A percentile compares a stretch with the other conserved stretches of the same genome.
These are phyloP conservation scores for Scophthalmus maximus DNA, from an alignment of 2,113 vertebrate species.

Conservation along the genomic window DNA sequence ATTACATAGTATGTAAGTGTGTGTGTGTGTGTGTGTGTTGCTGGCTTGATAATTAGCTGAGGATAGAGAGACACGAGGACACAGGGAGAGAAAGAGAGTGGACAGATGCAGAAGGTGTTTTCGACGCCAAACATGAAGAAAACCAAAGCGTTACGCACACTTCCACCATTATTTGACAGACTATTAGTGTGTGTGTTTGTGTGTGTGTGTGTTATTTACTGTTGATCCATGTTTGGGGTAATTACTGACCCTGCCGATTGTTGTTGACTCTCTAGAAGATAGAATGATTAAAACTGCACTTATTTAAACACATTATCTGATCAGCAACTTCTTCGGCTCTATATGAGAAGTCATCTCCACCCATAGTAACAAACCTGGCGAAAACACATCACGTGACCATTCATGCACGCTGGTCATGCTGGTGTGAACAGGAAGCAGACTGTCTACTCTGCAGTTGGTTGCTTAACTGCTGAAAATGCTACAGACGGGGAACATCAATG, in stretches of 20 bases:
- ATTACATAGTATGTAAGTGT: conserved; percentile 56
- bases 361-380: no score
- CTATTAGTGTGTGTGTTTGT: neutral
- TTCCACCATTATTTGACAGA: conserved; percentile 16
- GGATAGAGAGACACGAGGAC: neutral
- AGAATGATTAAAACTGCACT: no score
- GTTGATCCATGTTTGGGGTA: neutral
- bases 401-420: no score
- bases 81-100: conserved; percentile 9
- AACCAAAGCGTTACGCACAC: conserved; percentile 23
- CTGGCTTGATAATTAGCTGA: conserved; percentile 40
- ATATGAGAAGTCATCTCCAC: no score
- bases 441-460: no score
- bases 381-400: no score
- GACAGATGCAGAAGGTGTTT: conserved; percentile 65
- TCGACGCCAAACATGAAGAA: conserved; percentile 25
- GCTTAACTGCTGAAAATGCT: no score
- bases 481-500: no score
- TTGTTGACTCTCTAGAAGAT: neutral
- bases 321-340: no score
- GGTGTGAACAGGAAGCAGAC: no score
- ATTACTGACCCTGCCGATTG: neutral
- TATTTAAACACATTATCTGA: no score
- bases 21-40: conserved; percentile 31
- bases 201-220: conserved; percentile 1